Evolutionary conservation across 2,113 vertebrate genomes (phyloP).

Genomic region (Psephotus haematonotus): DNA sequence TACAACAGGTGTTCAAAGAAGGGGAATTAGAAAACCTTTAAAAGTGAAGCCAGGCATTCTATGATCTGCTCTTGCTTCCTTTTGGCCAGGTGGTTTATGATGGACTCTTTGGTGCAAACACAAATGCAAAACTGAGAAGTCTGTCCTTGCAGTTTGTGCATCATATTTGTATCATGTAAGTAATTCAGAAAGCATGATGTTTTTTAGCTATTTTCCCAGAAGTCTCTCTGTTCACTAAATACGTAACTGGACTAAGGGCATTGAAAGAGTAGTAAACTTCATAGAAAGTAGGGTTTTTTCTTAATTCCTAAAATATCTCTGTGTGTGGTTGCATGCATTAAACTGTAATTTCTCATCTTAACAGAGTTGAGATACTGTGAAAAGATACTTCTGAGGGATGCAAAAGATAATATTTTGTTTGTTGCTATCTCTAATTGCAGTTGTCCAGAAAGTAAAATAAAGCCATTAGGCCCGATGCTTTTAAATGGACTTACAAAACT

Average conservation of each 20-base stretch:
- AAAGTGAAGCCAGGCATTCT: background rate
- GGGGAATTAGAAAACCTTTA: background rate
- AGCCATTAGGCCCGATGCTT: conserved; percentile 96
- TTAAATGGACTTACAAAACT: conserved; percentile 98
- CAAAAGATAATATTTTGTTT: background rate
- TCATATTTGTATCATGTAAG: conserved; percentile 97
- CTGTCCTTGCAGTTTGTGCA: conserved; percentile 96
- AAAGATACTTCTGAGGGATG: background rate
- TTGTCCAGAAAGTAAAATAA: conserved; percentile 95
- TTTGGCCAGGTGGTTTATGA: conserved; percentile 92
- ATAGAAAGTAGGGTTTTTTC: fast-evolving
- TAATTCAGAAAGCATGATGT: background rate
- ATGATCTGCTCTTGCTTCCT: background rate
- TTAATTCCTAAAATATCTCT: background rate
- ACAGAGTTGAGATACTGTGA: background rate
- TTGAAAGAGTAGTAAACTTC: background rate
- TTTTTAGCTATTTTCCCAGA: background rate
- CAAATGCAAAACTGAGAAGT: conserved; percentile 94
- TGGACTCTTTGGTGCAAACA: conserved; percentile 94
- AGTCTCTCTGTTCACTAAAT: background rate
- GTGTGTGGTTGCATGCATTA: background rate
- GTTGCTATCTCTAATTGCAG: conserved; percentile 71
- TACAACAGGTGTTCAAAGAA: background rate
- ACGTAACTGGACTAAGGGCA: background rate
- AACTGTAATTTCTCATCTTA: background rate